Base-by-base conservation (phyloP, 2,797 vertebrate species). In the Sebastes flavidus region DNA sequence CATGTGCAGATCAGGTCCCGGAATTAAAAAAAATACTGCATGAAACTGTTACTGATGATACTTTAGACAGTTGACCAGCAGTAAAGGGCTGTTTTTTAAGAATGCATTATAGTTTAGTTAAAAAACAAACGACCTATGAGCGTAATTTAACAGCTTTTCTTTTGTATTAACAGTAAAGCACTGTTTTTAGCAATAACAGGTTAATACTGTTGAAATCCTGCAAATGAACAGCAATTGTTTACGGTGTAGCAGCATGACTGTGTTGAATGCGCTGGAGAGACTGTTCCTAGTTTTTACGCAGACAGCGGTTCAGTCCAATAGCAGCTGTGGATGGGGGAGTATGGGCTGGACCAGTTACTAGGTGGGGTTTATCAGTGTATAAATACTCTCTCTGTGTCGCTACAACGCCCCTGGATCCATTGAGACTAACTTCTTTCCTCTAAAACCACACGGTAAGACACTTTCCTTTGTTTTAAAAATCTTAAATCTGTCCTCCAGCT, bases 311-410 rank as follows among this genome's bases (percentile, higher is more conserved):
- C 80, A 67, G 22, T 80, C 89, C 89, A 88, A 78, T 85, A 3
- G 73, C 59, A 77, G 82, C 65, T 24, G 63, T 10, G 79, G 63
- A 76, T 2, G 18, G 3, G 14, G 3, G 34, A 14, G 22, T 3
- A 22, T 85, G 93, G 90, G 91, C 84, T 62, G 91, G 46, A 29
- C 84, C 55, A 12, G 77, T 81, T 72, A 66, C 87, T 87, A 94
- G 95, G 95, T 94, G 95, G 82, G 83, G 94, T 92, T 87, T 88
- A 13, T 69, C 56, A 10, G 54, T 1, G 76, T 92, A 95, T 95
- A 95, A 92, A 94, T 88, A 85, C 3, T 56, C 34, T 42, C 25
- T 42, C 18, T 75, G 7, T 22, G 69, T 6, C 13, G 0, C 10
- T 32, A 16, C 25, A 75, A 61, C 79, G 78, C 46, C 88, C 81